Conservation (phyloP, 2,797 vertebrate species). For the Xyrichtys novacula region DNA sequence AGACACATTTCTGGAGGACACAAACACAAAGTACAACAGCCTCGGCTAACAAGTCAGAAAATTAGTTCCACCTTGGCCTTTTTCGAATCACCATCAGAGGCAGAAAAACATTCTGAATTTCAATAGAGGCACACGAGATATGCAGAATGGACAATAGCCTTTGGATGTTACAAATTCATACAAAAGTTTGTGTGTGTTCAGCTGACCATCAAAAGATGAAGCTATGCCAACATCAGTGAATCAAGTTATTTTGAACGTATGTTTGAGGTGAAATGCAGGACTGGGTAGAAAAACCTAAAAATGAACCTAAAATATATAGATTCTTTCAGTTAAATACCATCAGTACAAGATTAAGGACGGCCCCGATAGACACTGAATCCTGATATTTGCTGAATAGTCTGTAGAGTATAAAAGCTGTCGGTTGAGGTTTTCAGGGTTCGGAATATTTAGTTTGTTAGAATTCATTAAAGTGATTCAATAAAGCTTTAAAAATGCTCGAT, state of each 20-base stretch:
- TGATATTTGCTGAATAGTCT: too few species aligned
- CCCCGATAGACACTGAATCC: too few species aligned
- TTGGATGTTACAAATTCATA: slow-evolving; percentile 18
- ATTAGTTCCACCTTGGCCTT: slow-evolving; percentile 75
- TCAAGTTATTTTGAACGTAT: not conserved
- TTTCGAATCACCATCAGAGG: slow-evolving; percentile 68
- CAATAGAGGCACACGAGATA: slow-evolving; percentile 30
- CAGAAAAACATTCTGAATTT: slow-evolving; percentile 46
- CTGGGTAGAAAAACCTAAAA: not conserved
- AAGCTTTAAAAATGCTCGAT: too few species aligned
- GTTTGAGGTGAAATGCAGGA: not conserved
- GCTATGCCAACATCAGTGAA: not conserved
- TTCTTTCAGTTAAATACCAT: not conserved
- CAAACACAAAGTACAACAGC: slow-evolving; percentile 80
- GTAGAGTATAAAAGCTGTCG: too few species aligned
- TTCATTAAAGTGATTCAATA: too few species aligned
- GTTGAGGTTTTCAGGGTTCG: too few species aligned
- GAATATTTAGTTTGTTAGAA: too few species aligned
- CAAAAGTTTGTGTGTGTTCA: slow-evolving; percentile 9
- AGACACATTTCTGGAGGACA: slow-evolving; percentile 70
- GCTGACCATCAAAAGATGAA: not conserved
- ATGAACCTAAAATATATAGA: not conserved
- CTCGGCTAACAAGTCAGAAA: slow-evolving; percentile 74
- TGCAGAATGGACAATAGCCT: slow-evolving; percentile 26
- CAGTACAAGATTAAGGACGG: too few species aligned